Evolutionary conservation across 1,140 invertebrate genomes (phyloP).

Genomic region (Drusus annulatus): DNA sequence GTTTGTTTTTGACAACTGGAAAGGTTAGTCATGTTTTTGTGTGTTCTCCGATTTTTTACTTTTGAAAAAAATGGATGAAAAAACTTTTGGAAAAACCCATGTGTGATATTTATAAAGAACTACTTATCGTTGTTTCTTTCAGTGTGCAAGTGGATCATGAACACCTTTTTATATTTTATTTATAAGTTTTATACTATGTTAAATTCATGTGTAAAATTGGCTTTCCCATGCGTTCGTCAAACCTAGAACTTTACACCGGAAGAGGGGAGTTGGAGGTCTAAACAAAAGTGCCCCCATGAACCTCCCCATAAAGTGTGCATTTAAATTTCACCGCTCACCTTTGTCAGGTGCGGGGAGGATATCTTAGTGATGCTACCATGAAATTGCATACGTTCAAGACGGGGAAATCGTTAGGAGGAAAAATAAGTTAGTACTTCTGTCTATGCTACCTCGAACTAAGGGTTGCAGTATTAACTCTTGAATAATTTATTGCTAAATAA

Average conservation of each 20-base stretch:
- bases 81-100: too few relatives aligned
- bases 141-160: too few relatives aligned
- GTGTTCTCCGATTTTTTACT: too few relatives aligned
- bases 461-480: too few relatives aligned
- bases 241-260: not conserved
- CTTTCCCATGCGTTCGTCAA: not conserved
- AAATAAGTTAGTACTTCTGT: not conserved
- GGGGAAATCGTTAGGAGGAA: not conserved
- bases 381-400: conserved; percentile 47
- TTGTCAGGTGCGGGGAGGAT: conserved; percentile 44
- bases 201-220: not conserved
- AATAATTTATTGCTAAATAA: too few relatives aligned
- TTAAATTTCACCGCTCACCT: conserved; percentile 52
- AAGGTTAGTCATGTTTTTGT: too few relatives aligned
- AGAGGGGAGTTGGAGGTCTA: not conserved
- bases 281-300: conserved; percentile 46
- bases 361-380: conserved; percentile 13
- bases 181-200: too few relatives aligned
- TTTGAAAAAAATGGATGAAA: too few relatives aligned
- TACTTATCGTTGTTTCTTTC: too few relatives aligned
- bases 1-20: too few relatives aligned
- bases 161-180: too few relatives aligned
- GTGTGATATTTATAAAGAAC: too few relatives aligned
- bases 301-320: conserved; percentile 46
- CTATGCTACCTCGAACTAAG: not conserved